Evolutionary conservation across 2,797 vertebrate species (phyloP), one percentile per base, ranked within the genome.

Genomic region (Sparus aurata): DNA sequence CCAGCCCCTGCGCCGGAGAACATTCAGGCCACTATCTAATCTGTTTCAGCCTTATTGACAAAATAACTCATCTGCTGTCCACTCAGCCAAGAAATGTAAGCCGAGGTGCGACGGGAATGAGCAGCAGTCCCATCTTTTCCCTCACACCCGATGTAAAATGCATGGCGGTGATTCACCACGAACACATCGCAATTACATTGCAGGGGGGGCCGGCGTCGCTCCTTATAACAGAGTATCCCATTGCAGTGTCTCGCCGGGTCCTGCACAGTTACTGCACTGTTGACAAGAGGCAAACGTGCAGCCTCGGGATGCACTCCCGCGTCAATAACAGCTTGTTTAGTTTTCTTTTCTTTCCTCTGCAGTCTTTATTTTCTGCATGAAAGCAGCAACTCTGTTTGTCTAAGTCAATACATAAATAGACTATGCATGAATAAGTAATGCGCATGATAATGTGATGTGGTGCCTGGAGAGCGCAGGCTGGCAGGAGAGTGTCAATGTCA

Each of bases 391-490:
- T 85, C 62, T 86, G 77, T 89, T 92, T 82, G 79, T 88, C 84
- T 61, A 72, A 84, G 69, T 83, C 71, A 64, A 82, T 62, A 71
- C 78, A 80, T 76, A 85, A 91, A 93, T 90, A 90, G 85, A 88
- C 72, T 66, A 49, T 55, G 82, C 75, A 90, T 93, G 84, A 92
- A 92, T 94, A 91, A 92, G 87, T 93, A 80, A 92, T 91, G 74
- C 27, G 41, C 77, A 83, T 89, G 84, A 74, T 88, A 87, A 92
- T 92, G 75, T 74, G 72, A 84, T 85, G 73, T 61, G 65, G 63
- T 82, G 84, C 75, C 73, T 70, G 69, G 70, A 85, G 67, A 83
- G 70, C 46, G 25, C 15, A 50, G 53, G 61, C 63, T 34, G 69
- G 61, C 73, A 76, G 70, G 63, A 69, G 65, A 64, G 82, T 27